Percentiles rank a stretch among this genome's conserved stretches.
Conservation (phyloP, 2,113 vertebrate species). For the Peromyscus maniculatus region DNA sequence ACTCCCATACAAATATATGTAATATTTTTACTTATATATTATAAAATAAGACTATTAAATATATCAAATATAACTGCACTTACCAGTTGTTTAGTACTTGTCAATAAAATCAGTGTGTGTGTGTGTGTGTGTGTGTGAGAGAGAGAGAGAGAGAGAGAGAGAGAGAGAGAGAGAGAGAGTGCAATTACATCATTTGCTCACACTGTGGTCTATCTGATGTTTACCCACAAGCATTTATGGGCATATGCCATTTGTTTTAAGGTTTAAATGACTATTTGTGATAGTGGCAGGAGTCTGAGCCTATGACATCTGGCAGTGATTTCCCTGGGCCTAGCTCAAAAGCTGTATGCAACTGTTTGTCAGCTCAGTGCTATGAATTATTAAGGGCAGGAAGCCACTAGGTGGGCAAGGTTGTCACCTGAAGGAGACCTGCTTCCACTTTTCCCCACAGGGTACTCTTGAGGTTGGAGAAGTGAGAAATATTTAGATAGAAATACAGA, state of each 20-base stretch:
- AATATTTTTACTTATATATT: not conserved
- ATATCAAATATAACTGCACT: not conserved
- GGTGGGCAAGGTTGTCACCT: not conserved
- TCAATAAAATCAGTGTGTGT: not conserved
- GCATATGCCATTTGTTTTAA: not conserved
- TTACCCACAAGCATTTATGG: not conserved
- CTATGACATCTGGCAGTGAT: rapidly evolving
- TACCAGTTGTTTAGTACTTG: not conserved
- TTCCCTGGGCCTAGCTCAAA: not conserved
- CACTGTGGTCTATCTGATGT: not conserved
- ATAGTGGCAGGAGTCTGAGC: not conserved
- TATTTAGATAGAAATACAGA: no score
- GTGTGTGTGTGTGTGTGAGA: no score
- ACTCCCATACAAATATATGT: not conserved
- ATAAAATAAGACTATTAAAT: not conserved
- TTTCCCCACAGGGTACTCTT: no score
- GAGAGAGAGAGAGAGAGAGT: not conserved
- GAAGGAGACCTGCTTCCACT: no score
- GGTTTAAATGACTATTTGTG: rapidly evolving
- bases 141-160: not conserved
- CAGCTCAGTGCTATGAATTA: rapidly evolving
- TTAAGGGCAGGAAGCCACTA: not conserved
- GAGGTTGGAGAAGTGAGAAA: no score
- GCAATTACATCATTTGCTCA: not conserved
- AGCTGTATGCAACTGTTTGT: rapidly evolving